Evolutionary conservation across 2,888 invertebrate species (phyloP), one percentile per base, ranked within the genome.

Genomic region (Oasisia sp.): DNA sequence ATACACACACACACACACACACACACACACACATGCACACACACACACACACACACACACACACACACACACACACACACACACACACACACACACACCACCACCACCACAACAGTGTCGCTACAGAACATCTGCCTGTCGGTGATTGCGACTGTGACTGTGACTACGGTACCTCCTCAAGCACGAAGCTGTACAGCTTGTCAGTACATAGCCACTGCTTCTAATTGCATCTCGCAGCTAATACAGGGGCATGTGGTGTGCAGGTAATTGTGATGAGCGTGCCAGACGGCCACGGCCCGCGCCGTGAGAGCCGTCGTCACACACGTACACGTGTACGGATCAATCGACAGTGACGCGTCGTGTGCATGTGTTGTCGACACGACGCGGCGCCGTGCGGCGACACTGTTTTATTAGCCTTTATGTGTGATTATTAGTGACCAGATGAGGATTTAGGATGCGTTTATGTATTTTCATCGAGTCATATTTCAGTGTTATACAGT

Each of bases 371-470:
- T 74, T 74, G 74, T n/a, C 74, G 74, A 7, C 19, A 38, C 38
- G 38, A 4, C 38, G 4, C 4, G 38, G 38, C 38, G 4, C 4
- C 2, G 38, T 38, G 27, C 74, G n/a, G 74, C 27, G 74, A 19
- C 74, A 74, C 74, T 19, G 74, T 74, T 74, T 74, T 74, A 74
- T 74, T 74, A 74, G 74, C 27, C n/a, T 74, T 74, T 74, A 74
- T 74, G 74, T 74, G 74, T 74, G 74, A 74, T 74, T 74, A 74
- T 74, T 74, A n/a, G 74, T 74, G 74, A 74, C 74, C n/a, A 74
- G 74, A 74, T 74, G 74, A 74, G 74, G 74, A 74, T 74, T 74
- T 74, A 74, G 74, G 74, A 27, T 74, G 74, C n/a, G 74, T 74
- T 74, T 19, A 74, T 74, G 74, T 74, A 74, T 74, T 74, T 74